Evolutionary conservation across 1,140 invertebrate species (phyloP), one percentile per base, ranked within the genome.

Genomic region (Maconellicoccus hirsutus): DNA sequence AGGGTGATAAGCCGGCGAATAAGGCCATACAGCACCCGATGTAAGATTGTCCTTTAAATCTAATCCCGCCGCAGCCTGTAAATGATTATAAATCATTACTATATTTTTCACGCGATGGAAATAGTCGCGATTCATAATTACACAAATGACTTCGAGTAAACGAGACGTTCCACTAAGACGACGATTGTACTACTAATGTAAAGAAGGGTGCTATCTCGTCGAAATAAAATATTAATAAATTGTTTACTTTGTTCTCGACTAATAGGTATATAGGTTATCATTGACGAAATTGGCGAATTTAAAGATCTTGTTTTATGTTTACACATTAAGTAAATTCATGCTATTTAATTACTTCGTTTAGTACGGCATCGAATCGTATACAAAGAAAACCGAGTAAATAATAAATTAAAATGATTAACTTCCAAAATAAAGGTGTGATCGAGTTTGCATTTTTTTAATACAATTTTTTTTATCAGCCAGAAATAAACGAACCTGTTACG

Each of bases 41-140:
- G 89, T 87, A 70, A 93, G 81, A 78, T 93, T 93, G 78, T 93
- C 92, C 80, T 93, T 93, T 73, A 93, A 82, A 78, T 93, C 91
- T 74, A 93, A 85, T 63, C 90, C 89, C 72, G 86, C 86, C 86
- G 72, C 72, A 10, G 72, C 72, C 72, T 72, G 72, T 29, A 19
- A 19, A 52, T 52, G 10, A 16, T 52, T 52, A 38, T 3, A 66
- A 26, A 72, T 25, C 27, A 70, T 42, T 52, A 72, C 38, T 1
- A 69, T 16, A 70, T 69, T 66, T 59, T 19, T 25, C 33, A 25
- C 66, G 42, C 12, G n/a, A 66, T 66, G 3, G 26, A 66, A 66
- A 66, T 66, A 66, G 12, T 66, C n/a, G 3, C 22, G 63, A 26
- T 26, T 16, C 29, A 70, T 70, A n/a, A 66, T 12, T n/a, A n/a